phyloP scores from a whole-genome alignment of 2,113 vertebrate genomes.

The Okapia johnstoni region DNA sequence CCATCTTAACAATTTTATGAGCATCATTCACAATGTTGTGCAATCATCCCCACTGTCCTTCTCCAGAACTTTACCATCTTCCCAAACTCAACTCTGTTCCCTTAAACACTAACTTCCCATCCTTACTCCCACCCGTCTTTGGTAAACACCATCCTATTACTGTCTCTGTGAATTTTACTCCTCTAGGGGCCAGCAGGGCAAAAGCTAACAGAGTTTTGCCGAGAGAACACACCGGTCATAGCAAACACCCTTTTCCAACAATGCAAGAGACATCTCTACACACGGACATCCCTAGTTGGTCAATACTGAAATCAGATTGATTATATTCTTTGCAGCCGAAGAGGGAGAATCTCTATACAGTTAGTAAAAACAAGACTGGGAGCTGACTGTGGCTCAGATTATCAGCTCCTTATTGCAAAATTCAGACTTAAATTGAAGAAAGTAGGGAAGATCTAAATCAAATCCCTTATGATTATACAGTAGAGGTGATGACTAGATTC shows the following conservation, averaged over 20 bases:
- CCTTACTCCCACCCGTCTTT: fast-evolving
- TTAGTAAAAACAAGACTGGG: neutral
- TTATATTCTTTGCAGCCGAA: neutral
- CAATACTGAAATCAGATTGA: neutral
- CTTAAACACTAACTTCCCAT: fast-evolving
- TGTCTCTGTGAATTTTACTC: fast-evolving
- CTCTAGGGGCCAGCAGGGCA: neutral
- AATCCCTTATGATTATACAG: neutral
- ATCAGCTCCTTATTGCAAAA: neutral
- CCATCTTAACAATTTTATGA: neutral
- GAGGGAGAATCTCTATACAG: neutral
- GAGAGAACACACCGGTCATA: neutral
- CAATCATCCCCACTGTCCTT: fast-evolving
- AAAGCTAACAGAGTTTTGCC: neutral
- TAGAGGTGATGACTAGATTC: neutral
- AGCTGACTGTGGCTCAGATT: neutral
- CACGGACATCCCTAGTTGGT: neutral
- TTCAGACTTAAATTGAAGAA: neutral
- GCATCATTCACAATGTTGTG: neutral
- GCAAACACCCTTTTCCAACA: neutral
- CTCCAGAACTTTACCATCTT: neutral
- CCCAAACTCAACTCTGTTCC: neutral
- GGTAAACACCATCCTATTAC: neutral
- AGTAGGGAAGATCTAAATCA: neutral
- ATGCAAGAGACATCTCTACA: neutral